phyloP scores from a whole-genome alignment of 2,113 vertebrate species.

The Sardina pilchardus region DNA sequence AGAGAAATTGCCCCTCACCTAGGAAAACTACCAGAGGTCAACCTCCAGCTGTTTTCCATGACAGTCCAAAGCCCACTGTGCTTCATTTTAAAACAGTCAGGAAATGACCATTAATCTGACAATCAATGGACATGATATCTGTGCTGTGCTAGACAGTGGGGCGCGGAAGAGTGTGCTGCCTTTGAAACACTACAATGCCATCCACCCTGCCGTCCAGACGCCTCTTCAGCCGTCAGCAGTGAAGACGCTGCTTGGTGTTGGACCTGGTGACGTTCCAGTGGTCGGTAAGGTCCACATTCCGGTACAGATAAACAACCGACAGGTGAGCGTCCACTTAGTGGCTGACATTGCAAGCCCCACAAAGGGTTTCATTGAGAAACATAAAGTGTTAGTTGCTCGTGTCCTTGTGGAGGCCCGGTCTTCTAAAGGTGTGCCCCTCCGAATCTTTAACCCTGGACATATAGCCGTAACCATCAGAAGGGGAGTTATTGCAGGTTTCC shows the following conservation, averaged over 20 bases:
- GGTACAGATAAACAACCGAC: slow-evolving; percentile 7
- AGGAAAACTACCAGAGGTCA: not conserved
- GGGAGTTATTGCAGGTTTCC: not conserved
- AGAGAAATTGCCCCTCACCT: slow-evolving; percentile 14
- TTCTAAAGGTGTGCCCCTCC: not conserved
- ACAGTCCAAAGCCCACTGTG: not conserved
- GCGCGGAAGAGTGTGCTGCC: slow-evolving; percentile 32
- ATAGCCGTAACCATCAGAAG: not conserved
- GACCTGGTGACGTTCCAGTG: slow-evolving; percentile 13
- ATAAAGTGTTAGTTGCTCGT: not conserved
- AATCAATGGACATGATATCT: slow-evolving; percentile 17
- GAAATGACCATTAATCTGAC: slow-evolving; percentile 40
- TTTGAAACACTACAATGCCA: slow-evolving; percentile 8
- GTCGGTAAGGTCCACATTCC: slow-evolving; percentile 21
- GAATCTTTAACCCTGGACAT: slow-evolving; percentile 36
- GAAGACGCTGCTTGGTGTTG: slow-evolving; percentile 23
- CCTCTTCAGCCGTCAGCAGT: slow-evolving; percentile 26
- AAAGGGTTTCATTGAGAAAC: slow-evolving; percentile 28
- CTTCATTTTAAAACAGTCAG: not conserved
- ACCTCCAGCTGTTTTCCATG: not conserved
- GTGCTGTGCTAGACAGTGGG: slow-evolving; percentile 35
- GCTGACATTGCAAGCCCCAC: slow-evolving; percentile 25
- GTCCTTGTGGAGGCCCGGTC: slow-evolving; percentile 13
- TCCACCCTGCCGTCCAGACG: not conserved
- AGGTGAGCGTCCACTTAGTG: slow-evolving; percentile 36